Evolutionary conservation across 2,888 invertebrate species (phyloP), one percentile per base, ranked within the genome.

Genomic region (Cheilosia scutellata): DNA sequence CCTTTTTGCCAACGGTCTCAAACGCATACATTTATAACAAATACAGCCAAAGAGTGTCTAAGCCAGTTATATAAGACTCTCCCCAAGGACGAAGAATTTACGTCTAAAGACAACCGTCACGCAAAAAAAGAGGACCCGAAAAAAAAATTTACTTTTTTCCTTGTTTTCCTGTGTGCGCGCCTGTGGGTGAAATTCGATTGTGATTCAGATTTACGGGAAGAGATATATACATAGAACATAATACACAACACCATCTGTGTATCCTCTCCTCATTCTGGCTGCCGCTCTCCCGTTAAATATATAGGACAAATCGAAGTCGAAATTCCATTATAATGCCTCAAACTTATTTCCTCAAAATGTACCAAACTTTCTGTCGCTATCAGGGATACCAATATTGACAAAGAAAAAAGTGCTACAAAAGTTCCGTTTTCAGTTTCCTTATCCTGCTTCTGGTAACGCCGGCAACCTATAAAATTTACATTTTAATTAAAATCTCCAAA

Each of bases 401-500:
- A 66, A 16, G 13, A 13, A 13, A n/a, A 4, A 7, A 6, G 4
- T 16, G 25, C 11, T 13, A 40, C 25, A 33, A 13, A 27, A 66
- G 37, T 44, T 49, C 20, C n/a, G 20, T 63, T 65, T 51, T 33
- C 4, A 31, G 40, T 7, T 16, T 44, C 33, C 42, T 40, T 37
- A 13, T 31, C 13, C 65, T 62, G 37, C 20, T 53, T 40, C 44
- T 25, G 4, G 25, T 31, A 11, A 20, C 6, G 4, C 9, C 7
- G 68, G 20, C 44, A 31, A 9, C 55, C 25, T 27, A 74, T 63
- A 40, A 78, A 83, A 83, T 83, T 83, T 78, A 63, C 78, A 83
- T 83, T 83, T 83, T 78, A 78, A 83, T 83, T 78, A 74, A 82
- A 78, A 70, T 62, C 68, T 13, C 40, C 44, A 57, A 68, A 78